Base-by-base conservation (phyloP, 2,888 invertebrate genomes). In the Pseudococcus longispinus region DNA sequence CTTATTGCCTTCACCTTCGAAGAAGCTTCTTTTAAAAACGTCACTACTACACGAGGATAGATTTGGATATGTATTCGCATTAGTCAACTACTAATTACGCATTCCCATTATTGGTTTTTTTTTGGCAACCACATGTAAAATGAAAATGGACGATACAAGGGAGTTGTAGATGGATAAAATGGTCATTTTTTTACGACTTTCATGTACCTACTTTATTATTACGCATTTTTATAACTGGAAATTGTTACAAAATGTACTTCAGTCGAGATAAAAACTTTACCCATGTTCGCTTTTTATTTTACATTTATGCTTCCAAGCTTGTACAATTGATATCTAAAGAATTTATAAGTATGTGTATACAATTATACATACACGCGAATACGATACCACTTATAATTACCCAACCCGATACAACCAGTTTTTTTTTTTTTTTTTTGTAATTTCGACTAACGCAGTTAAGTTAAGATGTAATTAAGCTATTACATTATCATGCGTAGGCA, bases 1-100 rank as follows among this genome's bases (percentile, higher is more conserved):
- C 74, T 74, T 74, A 74, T 4, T 37, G 37, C 74, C 74, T 74
- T 74, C 74, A 74, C 74, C 74, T 74, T 37, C 3, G n/a, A 13
- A 5, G 26, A 8, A 8, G 65, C 23, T 65, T 23, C 65, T 65
- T 8, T 15, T 0, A 2, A 46, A 46, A 46, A 15, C 5, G 9
- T 15, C 3, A 11, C 15, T 46, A 4, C 9, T 11, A 13, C 11
- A 13, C 44, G 44, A 8, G 44, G 44, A 44, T 9, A 9, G 15
- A 46, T 46, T 46, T 13, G 44, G 15, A 46, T 46, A 46, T 13
- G 13, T 13, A 46, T 37, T 37, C 0, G 13, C 44, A 1, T 1
- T 46, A 46, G 3, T 15, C 15, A 11, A 8, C 44, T 13, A 13
- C 44, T 46, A 51, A 51, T n/a, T 51, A 65, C 26, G 26, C 26